Conservation (phyloP, 1,140 invertebrate genomes). For the Diachasma alloeum region DNA sequence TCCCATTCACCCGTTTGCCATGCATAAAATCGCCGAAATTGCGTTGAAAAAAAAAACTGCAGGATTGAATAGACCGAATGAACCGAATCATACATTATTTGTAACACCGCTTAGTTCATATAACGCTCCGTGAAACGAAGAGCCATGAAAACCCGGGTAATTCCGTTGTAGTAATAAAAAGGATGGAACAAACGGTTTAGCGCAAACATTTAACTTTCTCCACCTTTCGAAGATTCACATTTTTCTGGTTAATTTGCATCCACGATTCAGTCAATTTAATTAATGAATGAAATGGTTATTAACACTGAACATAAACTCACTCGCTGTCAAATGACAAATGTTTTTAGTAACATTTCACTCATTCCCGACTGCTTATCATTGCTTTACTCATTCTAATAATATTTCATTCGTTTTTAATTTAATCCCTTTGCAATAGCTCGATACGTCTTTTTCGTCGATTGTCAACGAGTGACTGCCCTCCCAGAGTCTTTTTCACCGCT, state of each 20-base stretch:
- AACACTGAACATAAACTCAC: conserved; percentile 12
- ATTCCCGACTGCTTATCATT: not conserved
- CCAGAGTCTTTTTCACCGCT: not conserved
- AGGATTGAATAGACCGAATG: not conserved
- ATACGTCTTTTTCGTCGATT: not conserved
- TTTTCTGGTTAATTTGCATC: not conserved
- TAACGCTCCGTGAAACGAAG: not conserved
- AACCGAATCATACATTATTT: not conserved
- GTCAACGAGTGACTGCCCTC: conserved; percentile 22
- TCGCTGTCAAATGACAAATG: conserved; percentile 26
- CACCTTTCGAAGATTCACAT: not conserved
- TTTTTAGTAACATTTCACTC: conserved; percentile 16
- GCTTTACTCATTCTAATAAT: not conserved
- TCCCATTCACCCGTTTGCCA: not conserved
- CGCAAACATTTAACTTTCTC: not conserved
- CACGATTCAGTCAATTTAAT: not conserved
- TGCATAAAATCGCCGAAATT: not conserved
- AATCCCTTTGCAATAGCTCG: not conserved
- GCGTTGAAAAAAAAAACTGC: not conserved
- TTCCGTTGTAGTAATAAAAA: not conserved
- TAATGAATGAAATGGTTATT: conserved; percentile 16
- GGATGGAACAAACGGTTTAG: not conserved
- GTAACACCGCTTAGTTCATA: not conserved
- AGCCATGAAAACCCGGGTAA: not conserved
- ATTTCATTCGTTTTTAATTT: not conserved